A percentile compares a stretch with the other conserved stretches of the same genome.
Evolutionary conservation across 2,113 vertebrate species (phyloP).

Genomic region (Bos taurus): DNA sequence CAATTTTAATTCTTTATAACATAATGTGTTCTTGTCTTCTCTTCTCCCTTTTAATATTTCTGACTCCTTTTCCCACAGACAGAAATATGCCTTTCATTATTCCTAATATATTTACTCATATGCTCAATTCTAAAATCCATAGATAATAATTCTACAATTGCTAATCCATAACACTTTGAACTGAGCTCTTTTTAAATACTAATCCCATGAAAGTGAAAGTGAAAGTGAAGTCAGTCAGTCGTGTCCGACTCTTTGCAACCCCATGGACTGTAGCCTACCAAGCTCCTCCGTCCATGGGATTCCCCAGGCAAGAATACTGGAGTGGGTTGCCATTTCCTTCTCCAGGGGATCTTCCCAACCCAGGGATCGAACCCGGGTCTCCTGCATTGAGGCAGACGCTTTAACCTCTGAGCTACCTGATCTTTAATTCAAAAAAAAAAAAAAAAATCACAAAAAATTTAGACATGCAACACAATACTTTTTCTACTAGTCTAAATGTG

Average conservation of each 20-base stretch:
- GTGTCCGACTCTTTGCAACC: too few species aligned
- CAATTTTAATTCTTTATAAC: neutral
- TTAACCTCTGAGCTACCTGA: too few species aligned
- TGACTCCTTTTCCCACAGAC: neutral
- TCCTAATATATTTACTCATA: neutral
- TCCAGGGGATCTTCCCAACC: too few species aligned
- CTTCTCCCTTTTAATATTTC: neutral
- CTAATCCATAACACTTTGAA: neutral
- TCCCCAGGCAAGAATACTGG: too few species aligned
- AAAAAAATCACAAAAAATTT: neutral
- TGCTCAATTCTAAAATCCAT: neutral
- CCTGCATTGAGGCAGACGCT: too few species aligned
- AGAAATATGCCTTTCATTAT: neutral
- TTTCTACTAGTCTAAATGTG: neutral
- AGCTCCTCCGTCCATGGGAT: too few species aligned
- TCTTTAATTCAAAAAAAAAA: too few species aligned
- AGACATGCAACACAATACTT: neutral
- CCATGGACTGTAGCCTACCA: too few species aligned
- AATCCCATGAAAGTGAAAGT: neutral
- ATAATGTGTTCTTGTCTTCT: neutral
- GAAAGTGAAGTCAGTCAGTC: too few species aligned
- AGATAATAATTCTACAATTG: neutral
- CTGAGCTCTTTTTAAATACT: neutral
- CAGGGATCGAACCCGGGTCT: too few species aligned
- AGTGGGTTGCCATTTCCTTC: too few species aligned